Evolutionary conservation across 1,140 invertebrate species (phyloP).

Genomic region (Globodera ellingtonae): DNA sequence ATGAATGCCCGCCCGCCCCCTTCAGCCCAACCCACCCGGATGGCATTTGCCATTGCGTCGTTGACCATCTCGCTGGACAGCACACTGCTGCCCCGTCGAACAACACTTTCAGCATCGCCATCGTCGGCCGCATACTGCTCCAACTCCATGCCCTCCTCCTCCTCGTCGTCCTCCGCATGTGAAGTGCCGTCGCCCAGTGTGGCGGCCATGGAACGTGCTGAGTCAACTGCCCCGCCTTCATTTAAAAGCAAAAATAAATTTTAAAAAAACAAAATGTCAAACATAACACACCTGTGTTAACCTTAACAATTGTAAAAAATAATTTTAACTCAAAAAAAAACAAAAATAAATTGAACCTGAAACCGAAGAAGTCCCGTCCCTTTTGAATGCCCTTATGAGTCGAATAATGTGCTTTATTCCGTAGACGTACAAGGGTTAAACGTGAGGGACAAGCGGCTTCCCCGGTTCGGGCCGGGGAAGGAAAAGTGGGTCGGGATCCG

Average conservation of each 20-base stretch:
- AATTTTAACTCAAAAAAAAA: too few species aligned
- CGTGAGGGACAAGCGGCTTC: too few species aligned
- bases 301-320: too few species aligned
- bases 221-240: slow-evolving; percentile 17
- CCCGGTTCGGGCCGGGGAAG: too few species aligned
- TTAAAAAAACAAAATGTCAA: slow-evolving; percentile 11
- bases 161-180: not conserved
- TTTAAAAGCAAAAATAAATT: not conserved
- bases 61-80: slow-evolving; percentile 11
- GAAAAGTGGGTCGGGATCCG: too few species aligned
- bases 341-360: too few species aligned
- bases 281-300: not conserved
- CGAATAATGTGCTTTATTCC: too few species aligned
- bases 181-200: slow-evolving; percentile 5
- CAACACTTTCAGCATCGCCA: not conserved
- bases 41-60: slow-evolving; percentile 18
- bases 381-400: too few species aligned
- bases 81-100: slow-evolving; percentile 8
- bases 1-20: not conserved
- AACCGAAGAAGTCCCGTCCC: too few species aligned
- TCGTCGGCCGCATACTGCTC: not conserved
- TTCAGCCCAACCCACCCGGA: not conserved
- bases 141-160: not conserved
- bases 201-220: slow-evolving; percentile 4
- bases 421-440: too few species aligned